A percentile compares a stretch with the other conserved stretches of the same genome.
phyloP scores from a whole-genome alignment of 2,888 invertebrate species.

The Hyposoter dolosus region DNA sequence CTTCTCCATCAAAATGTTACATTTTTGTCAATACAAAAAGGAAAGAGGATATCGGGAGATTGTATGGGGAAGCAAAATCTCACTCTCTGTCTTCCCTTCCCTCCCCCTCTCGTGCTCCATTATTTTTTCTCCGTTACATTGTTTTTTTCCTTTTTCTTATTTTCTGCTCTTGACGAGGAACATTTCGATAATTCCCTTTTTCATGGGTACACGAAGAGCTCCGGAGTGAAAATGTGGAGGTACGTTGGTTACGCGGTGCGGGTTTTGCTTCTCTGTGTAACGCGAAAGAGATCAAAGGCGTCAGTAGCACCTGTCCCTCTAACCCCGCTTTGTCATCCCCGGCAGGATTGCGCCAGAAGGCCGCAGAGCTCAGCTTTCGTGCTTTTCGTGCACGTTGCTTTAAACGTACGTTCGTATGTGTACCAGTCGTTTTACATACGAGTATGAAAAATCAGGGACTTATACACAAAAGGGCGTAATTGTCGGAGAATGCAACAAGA shows the following conservation, averaged over 20 bases:
- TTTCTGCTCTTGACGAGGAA: slow-evolving; percentile 62
- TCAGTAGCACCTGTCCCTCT: slow-evolving; percentile 85
- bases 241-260: slow-evolving; percentile 60
- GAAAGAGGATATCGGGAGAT: not conserved
- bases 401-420: not conserved
- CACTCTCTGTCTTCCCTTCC: not conserved
- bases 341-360: slow-evolving; percentile 81
- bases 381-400: slow-evolving; percentile 16
- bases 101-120: not conserved
- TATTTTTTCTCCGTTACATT: not conserved
- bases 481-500: not conserved
- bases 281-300: slow-evolving; percentile 84
- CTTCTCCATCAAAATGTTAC: slow-evolving; percentile 4
- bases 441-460: not conserved
- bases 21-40: not conserved
- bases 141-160: not conserved
- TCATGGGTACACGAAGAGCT: slow-evolving; percentile 70
- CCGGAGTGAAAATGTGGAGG: slow-evolving; percentile 29
- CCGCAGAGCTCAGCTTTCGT: slow-evolving; percentile 63
- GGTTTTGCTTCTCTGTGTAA: slow-evolving; percentile 78
- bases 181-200: slow-evolving; percentile 82
- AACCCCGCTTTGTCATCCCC: slow-evolving; percentile 82
- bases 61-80: not conserved
- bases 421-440: not conserved
- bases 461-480: slow-evolving; percentile 2